Percentiles rank a stretch among this genome's conserved stretches.
phyloP scores from a whole-genome alignment of 2,888 invertebrate genomes.

The Amaurobius ferox region DNA sequence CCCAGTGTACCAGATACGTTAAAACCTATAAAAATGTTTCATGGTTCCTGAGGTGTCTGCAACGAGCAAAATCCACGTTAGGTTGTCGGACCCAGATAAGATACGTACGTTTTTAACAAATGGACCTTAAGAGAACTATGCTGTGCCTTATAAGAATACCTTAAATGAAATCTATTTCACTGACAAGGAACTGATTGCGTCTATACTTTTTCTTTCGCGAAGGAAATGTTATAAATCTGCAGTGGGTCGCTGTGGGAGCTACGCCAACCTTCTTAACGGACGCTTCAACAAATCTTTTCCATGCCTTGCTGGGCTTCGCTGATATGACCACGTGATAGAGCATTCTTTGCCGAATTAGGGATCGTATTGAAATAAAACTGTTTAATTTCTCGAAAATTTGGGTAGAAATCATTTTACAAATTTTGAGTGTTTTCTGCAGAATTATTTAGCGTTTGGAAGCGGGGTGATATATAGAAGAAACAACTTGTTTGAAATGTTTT shows the following conservation, averaged over 20 bases:
- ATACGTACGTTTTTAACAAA: slow-evolving; percentile 51
- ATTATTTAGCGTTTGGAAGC: too few relatives aligned
- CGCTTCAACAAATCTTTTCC: slow-evolving; percentile 61
- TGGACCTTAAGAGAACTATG: slow-evolving; percentile 27
- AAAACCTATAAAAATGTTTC: slow-evolving; percentile 67
- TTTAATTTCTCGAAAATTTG: too few relatives aligned
- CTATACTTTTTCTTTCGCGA: slow-evolving; percentile 49
- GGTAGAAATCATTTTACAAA: too few relatives aligned
- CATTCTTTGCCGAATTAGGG: slow-evolving; percentile 36
- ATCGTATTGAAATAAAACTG: slow-evolving; percentile 25
- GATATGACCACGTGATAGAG: slow-evolving; percentile 42
- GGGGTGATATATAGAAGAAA: too few relatives aligned
- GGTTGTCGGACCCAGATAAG: slow-evolving; percentile 58
- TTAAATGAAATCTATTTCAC: slow-evolving; percentile 67
- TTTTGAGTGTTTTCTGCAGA: too few relatives aligned
- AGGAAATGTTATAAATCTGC: slow-evolving; percentile 60
- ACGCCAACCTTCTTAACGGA: slow-evolving; percentile 43
- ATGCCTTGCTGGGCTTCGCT: slow-evolving; percentile 33
- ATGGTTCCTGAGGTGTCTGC: slow-evolving; percentile 64
- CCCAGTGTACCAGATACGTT: slow-evolving; percentile 52
- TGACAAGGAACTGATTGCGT: slow-evolving; percentile 68
- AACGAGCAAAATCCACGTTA: slow-evolving; percentile 32
- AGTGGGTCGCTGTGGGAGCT: slow-evolving; percentile 55
- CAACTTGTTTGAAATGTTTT: too few relatives aligned
- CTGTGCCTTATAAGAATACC: slow-evolving; percentile 59